A percentile compares a stretch with the other conserved stretches of the same genome.
Evolutionary conservation across 2,888 invertebrate species (phyloP).

Genomic region (Xylocampa areola): DNA sequence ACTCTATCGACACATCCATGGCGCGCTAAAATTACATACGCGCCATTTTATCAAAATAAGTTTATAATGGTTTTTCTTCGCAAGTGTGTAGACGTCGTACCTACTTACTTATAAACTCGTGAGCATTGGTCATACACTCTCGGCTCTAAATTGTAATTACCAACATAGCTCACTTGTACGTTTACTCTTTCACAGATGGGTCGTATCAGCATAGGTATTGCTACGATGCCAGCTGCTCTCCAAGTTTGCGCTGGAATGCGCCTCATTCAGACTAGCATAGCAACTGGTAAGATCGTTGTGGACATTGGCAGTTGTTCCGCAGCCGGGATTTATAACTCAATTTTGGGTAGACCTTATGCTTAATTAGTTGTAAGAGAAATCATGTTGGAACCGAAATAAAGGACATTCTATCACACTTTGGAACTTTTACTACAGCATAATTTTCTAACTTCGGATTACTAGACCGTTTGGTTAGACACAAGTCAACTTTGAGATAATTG

Average conservation of each 20-base stretch:
- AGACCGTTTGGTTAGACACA: too few relatives aligned
- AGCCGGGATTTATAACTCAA: slow-evolving; percentile 65
- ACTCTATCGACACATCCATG: too few relatives aligned
- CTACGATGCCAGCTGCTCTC: slow-evolving; percentile 75
- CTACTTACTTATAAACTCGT: too few relatives aligned
- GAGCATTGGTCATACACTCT: too few relatives aligned
- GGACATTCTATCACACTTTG: neutral
- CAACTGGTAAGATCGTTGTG: slow-evolving; percentile 75
- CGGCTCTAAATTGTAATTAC: too few relatives aligned
- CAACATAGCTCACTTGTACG: too few relatives aligned
- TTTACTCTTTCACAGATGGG: slow-evolving; percentile 72
- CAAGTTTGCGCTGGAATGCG: slow-evolving; percentile 79
- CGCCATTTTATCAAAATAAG: too few relatives aligned
- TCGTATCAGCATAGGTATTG: slow-evolving; percentile 76
- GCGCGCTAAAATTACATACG: too few relatives aligned
- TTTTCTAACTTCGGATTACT: too few relatives aligned
- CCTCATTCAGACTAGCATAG: slow-evolving; percentile 74
- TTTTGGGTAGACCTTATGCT: slow-evolving; percentile 58
- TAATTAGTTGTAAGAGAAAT: slow-evolving; percentile 8
- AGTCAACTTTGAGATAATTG: too few relatives aligned
- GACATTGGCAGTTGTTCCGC: slow-evolving; percentile 79
- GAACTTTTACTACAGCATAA: slow-evolving; percentile 7
- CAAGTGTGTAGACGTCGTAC: too few relatives aligned
- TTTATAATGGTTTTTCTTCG: too few relatives aligned
- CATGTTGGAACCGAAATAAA: slow-evolving; percentile 25